Evolutionary conservation across 2,888 invertebrate genomes (phyloP), one percentile per base, ranked within the genome.

Genomic region (Sesia bembeciformis): DNA sequence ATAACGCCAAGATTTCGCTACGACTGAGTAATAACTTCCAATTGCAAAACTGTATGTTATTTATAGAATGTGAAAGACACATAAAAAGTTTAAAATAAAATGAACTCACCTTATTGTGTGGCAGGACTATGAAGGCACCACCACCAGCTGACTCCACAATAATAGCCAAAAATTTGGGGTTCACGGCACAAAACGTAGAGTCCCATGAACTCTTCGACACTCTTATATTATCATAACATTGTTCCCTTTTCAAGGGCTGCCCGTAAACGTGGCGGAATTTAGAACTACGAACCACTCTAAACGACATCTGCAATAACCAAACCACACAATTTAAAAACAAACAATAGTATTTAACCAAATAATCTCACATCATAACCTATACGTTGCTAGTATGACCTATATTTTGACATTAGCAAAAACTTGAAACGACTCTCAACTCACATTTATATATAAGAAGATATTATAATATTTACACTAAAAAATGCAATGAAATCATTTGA

Each of bases 131-230:
- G 90, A 98, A 98, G 70, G 97, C 97, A 65, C 98, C 98, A 66
- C 98, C 98, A 58, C 98, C 98, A 56, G 97, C 98, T 54, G 97
- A 97, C 84, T 99, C 98, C 52, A 98, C 97, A 78, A 98, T 98
- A 74, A 98, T 97, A 64, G 98, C 98, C 78, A 98, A 90, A 90
- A 98, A 98, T 88, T 98, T 98, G 53, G 98, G 98, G 90, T 99
- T 99, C 71, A 98, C 98, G 66, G 98, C 97, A 91, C 98, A 98
- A 88, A 98, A 98, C 64, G 97, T 97, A 60, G 98, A 97, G 84
- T 99, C 99, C 96, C 98, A 98, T 54, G 98, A 98, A 78, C 98
- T 98, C 85, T 98, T 97, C 62, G 98, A 98, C 62, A 98, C 98
- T 80, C 97, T 92, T 74, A 99, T 94, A 87, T 98, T 98, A 90